Evolutionary conservation across 1,140 invertebrate genomes (phyloP), one percentile per base, ranked within the genome.

Genomic region (Ridgeia piscesae): DNA sequence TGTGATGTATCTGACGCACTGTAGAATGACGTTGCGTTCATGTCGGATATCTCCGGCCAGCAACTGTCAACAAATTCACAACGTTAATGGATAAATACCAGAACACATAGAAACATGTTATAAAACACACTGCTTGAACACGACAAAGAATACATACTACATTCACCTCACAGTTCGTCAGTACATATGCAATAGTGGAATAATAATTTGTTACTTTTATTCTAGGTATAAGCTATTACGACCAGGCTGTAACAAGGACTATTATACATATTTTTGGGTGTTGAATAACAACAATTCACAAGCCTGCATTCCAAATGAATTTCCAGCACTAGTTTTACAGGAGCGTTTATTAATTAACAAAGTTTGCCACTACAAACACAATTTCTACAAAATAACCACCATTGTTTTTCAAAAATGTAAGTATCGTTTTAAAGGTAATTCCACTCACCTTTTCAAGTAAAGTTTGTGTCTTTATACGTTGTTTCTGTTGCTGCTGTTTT

Each of bases 1-100:
- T 14, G 95, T 95, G 89, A 95, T 94, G 93, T 94, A 95, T 92
- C 95, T 94, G 17, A 95, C 94, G 93, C 95, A 96, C 93, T 96
- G 96, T 1, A 96, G 92, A 35, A 96, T 94, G 35, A 95, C 94
- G 92, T 96, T 96, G 34, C 96, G 94, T 93, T 96, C 96, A 50
- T 95, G 94, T 90, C 95, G 93, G 34, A 96, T 96, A 77, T 96
- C 95, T 17, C 94, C 93, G 34, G 95, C 95, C 89, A 96, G 92
- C 21, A 96, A 93, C 96, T 96, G 92, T 77, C 58, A 77, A 77
- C 58, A 77, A 77, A 17, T 4, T 27, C 17, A 77, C 17, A 77
- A 21, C 27, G 27, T 77, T 77, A 4, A 77, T 77, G 14, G 27
- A 77, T 21, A 21, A 77, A 77, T 77, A 4, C 11, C 17, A 27